Conservation (phyloP, 2,797 vertebrate species). For the Trichosurus vulpecula region DNA sequence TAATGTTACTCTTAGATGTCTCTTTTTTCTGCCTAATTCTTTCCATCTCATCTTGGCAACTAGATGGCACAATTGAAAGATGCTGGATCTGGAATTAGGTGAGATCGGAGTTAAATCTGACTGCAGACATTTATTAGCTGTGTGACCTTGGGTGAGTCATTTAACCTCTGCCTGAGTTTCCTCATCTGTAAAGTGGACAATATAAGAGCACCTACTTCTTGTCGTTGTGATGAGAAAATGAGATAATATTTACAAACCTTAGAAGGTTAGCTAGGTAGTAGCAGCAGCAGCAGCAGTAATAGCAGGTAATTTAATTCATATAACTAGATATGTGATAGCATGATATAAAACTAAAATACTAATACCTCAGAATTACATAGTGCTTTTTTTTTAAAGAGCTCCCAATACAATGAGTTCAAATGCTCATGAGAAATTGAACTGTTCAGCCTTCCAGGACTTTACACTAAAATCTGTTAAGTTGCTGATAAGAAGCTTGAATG, state of each 20-base stretch:
- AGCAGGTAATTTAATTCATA: slow-evolving; percentile 20
- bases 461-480: slow-evolving; percentile 7
- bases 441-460: slow-evolving; percentile 29
- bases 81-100: neutral
- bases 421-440: slow-evolving; percentile 41
- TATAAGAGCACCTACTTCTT: neutral
- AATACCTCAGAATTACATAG: neutral
- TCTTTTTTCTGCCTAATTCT: neutral
- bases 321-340: slow-evolving; percentile 16
- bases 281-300: neutral
- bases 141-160: neutral
- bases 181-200: neutral
- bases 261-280: neutral
- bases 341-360: slow-evolving; percentile 35
- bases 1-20: neutral
- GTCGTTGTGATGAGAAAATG: neutral
- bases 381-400: slow-evolving; percentile 1
- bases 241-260: neutral
- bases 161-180: neutral
- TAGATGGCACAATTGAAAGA: neutral
- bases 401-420: slow-evolving; percentile 49
- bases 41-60: neutral
- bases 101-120: neutral
- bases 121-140: neutral
- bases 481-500: slow-evolving; percentile 29